Percentiles rank a stretch among this genome's conserved stretches.
Evolutionary conservation across 2,888 invertebrate genomes (phyloP).

Genomic region (Meliscaeva auricollis): DNA sequence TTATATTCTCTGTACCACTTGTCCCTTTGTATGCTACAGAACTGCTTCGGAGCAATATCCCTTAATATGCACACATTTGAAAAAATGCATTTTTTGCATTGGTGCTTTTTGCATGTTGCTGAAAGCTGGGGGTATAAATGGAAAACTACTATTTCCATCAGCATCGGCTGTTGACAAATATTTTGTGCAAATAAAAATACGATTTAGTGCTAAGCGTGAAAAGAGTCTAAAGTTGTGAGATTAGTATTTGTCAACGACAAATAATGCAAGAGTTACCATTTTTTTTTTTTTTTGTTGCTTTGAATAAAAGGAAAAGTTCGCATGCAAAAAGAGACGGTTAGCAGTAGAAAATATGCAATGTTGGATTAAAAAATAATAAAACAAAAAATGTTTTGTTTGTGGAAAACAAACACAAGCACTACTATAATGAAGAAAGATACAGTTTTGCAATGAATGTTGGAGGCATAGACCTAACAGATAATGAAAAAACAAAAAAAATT

Average conservation of each 20-base stretch:
- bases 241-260: slow-evolving; percentile 70
- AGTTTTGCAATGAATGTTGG: too few species aligned
- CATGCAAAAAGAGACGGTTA: slow-evolving; percentile 44
- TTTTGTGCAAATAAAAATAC: slow-evolving; percentile 66
- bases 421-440: too few species aligned
- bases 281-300: slow-evolving; percentile 19
- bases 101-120: slow-evolving; percentile 7
- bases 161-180: slow-evolving; percentile 47
- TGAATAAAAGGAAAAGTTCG: slow-evolving; percentile 1
- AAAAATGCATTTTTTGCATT: slow-evolving; percentile 60
- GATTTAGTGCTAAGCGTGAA: slow-evolving; percentile 64
- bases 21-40: slow-evolving; percentile 47
- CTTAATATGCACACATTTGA: slow-evolving; percentile 51
- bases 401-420: slow-evolving; percentile 9
- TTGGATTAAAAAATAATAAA: neutral
- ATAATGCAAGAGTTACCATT: slow-evolving; percentile 40
- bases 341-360: slow-evolving; percentile 30
- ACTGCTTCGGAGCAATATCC: slow-evolving; percentile 59
- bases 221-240: slow-evolving; percentile 63
- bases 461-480: too few species aligned
- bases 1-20: slow-evolving; percentile 20
- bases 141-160: neutral
- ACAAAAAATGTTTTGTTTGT: slow-evolving; percentile 5
- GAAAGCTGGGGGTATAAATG: neutral
- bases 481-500: too few species aligned